phyloP scores from a whole-genome alignment of 2,797 vertebrate genomes.

The Amniataba percoides region DNA sequence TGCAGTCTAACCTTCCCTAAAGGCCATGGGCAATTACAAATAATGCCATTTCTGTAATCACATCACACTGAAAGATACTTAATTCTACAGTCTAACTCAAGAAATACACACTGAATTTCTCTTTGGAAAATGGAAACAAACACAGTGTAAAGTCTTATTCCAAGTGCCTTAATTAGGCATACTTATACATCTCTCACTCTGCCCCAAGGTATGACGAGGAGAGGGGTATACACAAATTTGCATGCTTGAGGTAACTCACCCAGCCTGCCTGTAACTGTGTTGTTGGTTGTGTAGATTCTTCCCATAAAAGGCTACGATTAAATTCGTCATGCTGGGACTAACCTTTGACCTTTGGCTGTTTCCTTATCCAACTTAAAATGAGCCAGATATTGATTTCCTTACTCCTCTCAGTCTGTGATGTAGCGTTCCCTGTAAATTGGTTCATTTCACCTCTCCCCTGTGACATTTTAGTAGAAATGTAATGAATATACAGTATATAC shows the following conservation, averaged over 20 bases:
- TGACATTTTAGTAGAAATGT: constrained; percentile 4
- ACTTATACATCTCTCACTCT: constrained; percentile 70
- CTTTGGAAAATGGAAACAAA: constrained; percentile 2
- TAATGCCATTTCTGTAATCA: neutral
- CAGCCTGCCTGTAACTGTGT: constrained; percentile 59
- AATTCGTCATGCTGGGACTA: constrained; percentile 41
- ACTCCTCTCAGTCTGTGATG: constrained; percentile 10
- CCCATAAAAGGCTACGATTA: constrained; percentile 31
- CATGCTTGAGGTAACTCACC: constrained; percentile 89
- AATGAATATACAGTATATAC: constrained; percentile 4
- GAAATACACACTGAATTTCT: constrained; percentile 3
- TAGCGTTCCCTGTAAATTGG: constrained; percentile 9
- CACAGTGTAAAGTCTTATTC: neutral
- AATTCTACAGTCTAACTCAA: neutral
- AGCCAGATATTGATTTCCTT: constrained; percentile 21
- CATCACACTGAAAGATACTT: neutral
- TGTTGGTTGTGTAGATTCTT: constrained; percentile 58
- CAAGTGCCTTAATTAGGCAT: constrained; percentile 32
- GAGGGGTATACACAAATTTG: constrained; percentile 88
- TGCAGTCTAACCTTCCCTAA: neutral
- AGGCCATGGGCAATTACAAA: neutral
- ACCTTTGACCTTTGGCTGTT: constrained; percentile 51
- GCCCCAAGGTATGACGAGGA: constrained; percentile 93
- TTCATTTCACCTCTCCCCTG: constrained; percentile 29
- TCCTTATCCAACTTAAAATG: constrained; percentile 21